Evolutionary conservation across 1,140 invertebrate genomes (phyloP).

Genomic region (Drosophila sp.): DNA sequence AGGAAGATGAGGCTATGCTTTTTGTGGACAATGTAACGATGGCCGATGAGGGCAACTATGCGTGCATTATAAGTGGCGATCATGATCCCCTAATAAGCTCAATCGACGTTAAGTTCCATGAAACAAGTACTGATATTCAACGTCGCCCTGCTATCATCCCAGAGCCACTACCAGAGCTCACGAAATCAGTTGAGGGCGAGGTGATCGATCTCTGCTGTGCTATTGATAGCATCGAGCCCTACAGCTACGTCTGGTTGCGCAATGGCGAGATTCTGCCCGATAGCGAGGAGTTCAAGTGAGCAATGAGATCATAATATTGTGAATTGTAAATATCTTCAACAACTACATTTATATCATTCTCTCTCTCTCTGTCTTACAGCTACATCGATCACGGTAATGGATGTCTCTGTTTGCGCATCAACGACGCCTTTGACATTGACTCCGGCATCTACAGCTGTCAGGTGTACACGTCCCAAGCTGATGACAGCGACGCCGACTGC

Average conservation of each 20-base stretch:
- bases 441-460: conserved; percentile 90
- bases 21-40: conserved; percentile 85
- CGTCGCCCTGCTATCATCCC: conserved; percentile 45
- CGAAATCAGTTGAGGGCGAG: conserved; percentile 86
- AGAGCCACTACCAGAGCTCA: conserved; percentile 70
- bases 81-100: conserved; percentile 85
- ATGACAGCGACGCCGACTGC: conserved; percentile 28
- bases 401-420: conserved; percentile 87
- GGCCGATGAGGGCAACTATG: conserved; percentile 88
- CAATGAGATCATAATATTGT: not conserved
- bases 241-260: conserved; percentile 89
- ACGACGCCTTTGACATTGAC: conserved; percentile 88
- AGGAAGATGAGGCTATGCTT: conserved; percentile 78
- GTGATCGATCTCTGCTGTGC: conserved; percentile 86
- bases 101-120: conserved; percentile 58
- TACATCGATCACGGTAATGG: conserved; percentile 88
- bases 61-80: conserved; percentile 88
- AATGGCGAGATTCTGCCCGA: conserved; percentile 89
- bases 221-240: conserved; percentile 86
- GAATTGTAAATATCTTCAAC: conserved; percentile 5
- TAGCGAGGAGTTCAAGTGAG: conserved; percentile 86
- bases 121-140: conserved; percentile 22
- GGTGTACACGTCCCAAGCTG: conserved; percentile 80
- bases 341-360: conserved; percentile 4
- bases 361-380: conserved; percentile 48